Percentiles rank a stretch among this genome's conserved stretches.
Evolutionary conservation across 2,888 invertebrate genomes (phyloP).

Genomic region (Tromatobia lineatoria): DNA sequence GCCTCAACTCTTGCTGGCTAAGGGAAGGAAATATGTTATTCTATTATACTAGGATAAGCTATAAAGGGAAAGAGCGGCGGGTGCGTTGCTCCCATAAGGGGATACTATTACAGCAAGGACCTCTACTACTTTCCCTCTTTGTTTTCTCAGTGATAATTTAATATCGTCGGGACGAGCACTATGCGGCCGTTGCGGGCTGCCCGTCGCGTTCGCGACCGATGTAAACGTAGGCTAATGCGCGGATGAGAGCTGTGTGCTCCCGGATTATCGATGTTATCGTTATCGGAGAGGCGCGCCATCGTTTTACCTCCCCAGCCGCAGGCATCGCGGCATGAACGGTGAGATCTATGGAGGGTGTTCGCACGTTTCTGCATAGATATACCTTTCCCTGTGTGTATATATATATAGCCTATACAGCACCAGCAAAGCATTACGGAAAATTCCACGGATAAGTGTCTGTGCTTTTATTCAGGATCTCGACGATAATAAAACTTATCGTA

Average conservation of each 20-base stretch:
- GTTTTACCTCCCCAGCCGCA: conserved; percentile 43
- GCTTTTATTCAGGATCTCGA: background rate
- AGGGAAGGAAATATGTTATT: conserved; percentile 44
- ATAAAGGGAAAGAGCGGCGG: conserved; percentile 53
- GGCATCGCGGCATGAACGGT: conserved; percentile 27
- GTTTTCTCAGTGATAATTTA: conserved; percentile 79
- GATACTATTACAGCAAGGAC: conserved; percentile 42
- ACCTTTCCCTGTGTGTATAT: background rate
- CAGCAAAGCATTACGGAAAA: conserved; percentile 24
- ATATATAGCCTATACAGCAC: background rate
- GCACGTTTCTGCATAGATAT: conserved; percentile 30
- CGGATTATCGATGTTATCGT: conserved; percentile 73
- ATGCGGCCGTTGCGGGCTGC: background rate
- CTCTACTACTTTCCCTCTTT: conserved; percentile 50
- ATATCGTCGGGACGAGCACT: conserved; percentile 62
- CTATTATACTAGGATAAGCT: background rate
- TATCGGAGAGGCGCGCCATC: conserved; percentile 64
- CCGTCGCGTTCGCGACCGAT: conserved; percentile 56
- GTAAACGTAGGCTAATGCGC: conserved; percentile 68
- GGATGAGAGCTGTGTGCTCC: conserved; percentile 68
- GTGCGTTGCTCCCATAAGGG: conserved; percentile 23
- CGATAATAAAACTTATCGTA: background rate
- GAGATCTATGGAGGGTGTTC: conserved; percentile 21
- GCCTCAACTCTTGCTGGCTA: background rate
- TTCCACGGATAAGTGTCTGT: conserved; percentile 1